Percentiles rank a stretch among this genome's conserved stretches.
phyloP scores from a whole-genome alignment of 37 sponge, comb jelly and placozoan species.

The Hexactinellida sp. region DNA sequence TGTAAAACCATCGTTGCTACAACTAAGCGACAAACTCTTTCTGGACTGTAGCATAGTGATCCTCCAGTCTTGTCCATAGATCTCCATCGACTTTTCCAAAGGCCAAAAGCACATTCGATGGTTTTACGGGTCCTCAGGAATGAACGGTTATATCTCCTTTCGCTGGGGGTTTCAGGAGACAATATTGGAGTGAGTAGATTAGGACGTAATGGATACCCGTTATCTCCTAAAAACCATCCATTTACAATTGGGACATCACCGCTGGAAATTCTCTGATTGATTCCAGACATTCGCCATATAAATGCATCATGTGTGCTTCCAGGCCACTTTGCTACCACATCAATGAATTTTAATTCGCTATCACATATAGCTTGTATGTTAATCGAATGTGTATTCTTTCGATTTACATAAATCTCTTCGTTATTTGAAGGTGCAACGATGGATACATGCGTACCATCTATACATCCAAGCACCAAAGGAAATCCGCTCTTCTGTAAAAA shows the following conservation, averaged over 20 bases:
- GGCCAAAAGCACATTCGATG: constrained; percentile 5
- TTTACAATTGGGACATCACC: background rate
- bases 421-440: too few species aligned
- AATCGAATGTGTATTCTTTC: background rate
- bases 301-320: background rate
- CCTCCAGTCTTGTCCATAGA: constrained; percentile 9
- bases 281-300: background rate
- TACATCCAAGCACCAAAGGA: background rate
- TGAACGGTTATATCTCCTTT: constrained; percentile 7
- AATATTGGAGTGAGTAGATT: background rate
- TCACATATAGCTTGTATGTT: constrained; percentile 9
- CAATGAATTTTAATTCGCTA: background rate
- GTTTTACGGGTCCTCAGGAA: constrained; percentile 19
- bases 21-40: constrained; percentile 11
- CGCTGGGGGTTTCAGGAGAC: constrained; percentile 16
- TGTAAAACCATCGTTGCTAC: constrained; percentile 9
- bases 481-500: background rate
- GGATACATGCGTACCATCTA: too few species aligned
- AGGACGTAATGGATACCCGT: background rate
- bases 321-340: background rate
- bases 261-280: background rate
- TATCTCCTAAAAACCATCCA: background rate
- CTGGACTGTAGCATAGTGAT: background rate
- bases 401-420: background rate
- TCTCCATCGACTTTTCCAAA: constrained; percentile 17